Percentiles rank a stretch among this genome's conserved stretches.
Conservation (phyloP, 2,888 invertebrate genomes). For the Parnassius glacialis region DNA sequence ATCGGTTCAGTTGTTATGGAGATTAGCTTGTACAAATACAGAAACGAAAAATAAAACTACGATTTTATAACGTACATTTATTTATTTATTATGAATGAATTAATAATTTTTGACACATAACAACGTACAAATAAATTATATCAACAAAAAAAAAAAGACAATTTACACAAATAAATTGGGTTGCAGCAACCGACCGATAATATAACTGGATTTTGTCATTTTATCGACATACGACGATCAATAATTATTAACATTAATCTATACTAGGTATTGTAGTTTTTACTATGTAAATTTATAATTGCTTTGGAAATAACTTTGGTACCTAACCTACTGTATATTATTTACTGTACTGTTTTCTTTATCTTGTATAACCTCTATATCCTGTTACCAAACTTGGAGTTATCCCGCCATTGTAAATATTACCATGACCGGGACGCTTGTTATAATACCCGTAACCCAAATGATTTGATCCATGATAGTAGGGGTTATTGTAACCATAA, state of each 20-base stretch:
- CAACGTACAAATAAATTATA: too few relatives aligned
- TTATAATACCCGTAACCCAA: constrained; percentile 82
- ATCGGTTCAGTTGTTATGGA: too few relatives aligned
- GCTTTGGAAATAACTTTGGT: constrained; percentile 31
- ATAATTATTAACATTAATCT: neutral
- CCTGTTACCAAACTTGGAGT: constrained; percentile 74
- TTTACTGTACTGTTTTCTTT: neutral
- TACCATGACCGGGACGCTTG: constrained; percentile 58
- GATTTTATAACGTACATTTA: too few relatives aligned
- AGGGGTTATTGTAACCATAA: constrained; percentile 79
- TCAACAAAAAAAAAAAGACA: too few relatives aligned
- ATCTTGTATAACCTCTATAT: constrained; percentile 72
- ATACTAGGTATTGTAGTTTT: neutral
- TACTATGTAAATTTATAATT: neutral
- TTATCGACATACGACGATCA: too few relatives aligned
- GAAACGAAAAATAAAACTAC: too few relatives aligned
- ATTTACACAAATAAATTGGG: too few relatives aligned
- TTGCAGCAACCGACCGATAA: too few relatives aligned
- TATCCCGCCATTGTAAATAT: constrained; percentile 64
- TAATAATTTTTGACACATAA: too few relatives aligned
- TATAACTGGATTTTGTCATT: too few relatives aligned
- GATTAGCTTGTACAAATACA: too few relatives aligned
- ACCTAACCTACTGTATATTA: constrained; percentile 7
- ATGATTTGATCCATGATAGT: constrained; percentile 77
- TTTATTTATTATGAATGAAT: too few relatives aligned